Evolutionary conservation across 1,140 invertebrate genomes (phyloP), one percentile per base, ranked within the genome.

Genomic region (Neodiprion lecontei): DNA sequence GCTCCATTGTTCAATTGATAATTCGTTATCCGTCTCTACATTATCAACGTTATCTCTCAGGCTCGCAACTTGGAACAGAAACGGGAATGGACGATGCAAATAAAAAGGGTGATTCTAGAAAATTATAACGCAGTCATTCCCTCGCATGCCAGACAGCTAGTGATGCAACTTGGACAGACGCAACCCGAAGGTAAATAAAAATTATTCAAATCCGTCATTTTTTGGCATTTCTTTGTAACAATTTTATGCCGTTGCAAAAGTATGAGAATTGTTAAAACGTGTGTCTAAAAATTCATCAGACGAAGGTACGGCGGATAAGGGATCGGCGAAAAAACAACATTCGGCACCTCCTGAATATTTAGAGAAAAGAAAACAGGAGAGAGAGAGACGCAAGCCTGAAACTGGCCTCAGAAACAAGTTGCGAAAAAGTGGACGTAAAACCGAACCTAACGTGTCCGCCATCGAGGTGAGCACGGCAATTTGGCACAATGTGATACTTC

Each of bases 41-140:
- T 47, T 74, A 65, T 48, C 69, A 17, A 66, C 7, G 70, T 70
- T 73, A 75, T 77, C 74, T 81, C 81, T 67, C 70, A 93, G 90
- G 96, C 96, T 48, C 87, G 94, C 71, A 97, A 94, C 84, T 89
- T 95, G 76, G 95, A 98, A 78, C 96, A 98, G 88, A 99, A 99
- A 89, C 90, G 96, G 75, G 95, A 97, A 84, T 99, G 98, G 97
- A 95, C 95, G 61, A 89, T 95, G 75, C 95, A 96, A 84, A 92
- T 97, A 80, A 97, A 97, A 85, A 88, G 95, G 85, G 95, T 98
- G 17, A 98, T 99, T 83, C 88, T 99, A 78, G 97, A 99, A 85
- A 98, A 98, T 89, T 98, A 97, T 87, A 95, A 95, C 77, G 96
- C 94, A 5, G 95, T 95, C 61, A 99, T 99, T 85, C 97, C 98